Evolutionary conservation across 2,888 invertebrate genomes (phyloP).

Genomic region (Tenthredo notha): DNA sequence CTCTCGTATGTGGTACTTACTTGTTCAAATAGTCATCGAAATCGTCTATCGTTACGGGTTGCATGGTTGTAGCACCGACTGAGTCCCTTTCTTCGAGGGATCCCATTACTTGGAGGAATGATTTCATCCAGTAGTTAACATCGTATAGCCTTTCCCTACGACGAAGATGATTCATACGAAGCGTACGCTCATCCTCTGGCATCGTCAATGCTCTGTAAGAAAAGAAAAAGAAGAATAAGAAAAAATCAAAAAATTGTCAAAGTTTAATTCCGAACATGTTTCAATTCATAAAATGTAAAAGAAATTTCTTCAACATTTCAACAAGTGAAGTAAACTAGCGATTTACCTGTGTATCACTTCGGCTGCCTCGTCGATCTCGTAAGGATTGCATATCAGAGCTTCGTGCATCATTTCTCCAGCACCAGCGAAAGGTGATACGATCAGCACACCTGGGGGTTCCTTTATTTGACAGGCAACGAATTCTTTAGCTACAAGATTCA

Average conservation of each 20-base stretch:
- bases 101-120: conserved; percentile 93
- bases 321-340: conserved; percentile 1
- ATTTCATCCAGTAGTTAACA: conserved; percentile 94
- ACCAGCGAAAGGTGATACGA: conserved; percentile 94
- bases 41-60: conserved; percentile 94
- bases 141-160: conserved; percentile 90
- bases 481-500: conserved; percentile 96
- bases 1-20: conserved; percentile 80
- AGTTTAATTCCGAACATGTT: not conserved
- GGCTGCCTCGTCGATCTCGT: conserved; percentile 92
- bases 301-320: not conserved
- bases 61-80: conserved; percentile 91
- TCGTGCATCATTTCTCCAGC: conserved; percentile 97
- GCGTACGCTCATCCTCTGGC: conserved; percentile 92
- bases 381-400: conserved; percentile 93
- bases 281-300: not conserved
- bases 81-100: conserved; percentile 90
- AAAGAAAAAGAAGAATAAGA: not conserved
- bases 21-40: conserved; percentile 93
- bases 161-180: conserved; percentile 92
- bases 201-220: conserved; percentile 88
- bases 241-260: not conserved
- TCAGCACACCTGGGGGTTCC: conserved; percentile 90
- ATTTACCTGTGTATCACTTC: conserved; percentile 86
- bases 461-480: conserved; percentile 96